Evolutionary conservation across 2,797 vertebrate genomes (phyloP), one percentile per base, ranked within the genome.

Genomic region (Gallinago solitaria): DNA sequence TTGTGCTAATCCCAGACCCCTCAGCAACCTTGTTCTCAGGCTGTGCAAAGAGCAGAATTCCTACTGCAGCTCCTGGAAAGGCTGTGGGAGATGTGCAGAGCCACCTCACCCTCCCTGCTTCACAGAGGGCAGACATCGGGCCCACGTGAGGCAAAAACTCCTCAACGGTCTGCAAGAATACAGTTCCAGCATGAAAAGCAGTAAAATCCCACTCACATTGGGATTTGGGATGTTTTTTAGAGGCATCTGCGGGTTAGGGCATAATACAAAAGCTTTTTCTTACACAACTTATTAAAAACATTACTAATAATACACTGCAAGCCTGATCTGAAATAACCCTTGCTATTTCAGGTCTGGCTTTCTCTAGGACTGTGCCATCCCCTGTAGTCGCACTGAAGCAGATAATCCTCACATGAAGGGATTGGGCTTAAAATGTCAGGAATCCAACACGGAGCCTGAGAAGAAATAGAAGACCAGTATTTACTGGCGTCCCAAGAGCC

Each of bases 221-320:
- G 67, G 80, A 88, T 95, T 77, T 74, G 64, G 53, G 41, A 50
- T 77, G 47, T 77, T 82, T 69, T 73, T 37, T 60, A 84, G 67
- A 93, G n/a, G 24, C 77, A 70, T 79, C 86, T 90, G 48, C 0
- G 0, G 35, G 39, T 63, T 83, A 91, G 33, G 23, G 11, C 39
- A 56, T 83, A 91, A 94, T 75, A 91, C 60, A 92, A 95, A 96
- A 41, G 73, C 71, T 89, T 95, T 75, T 83, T 80, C 95, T 93
- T 86, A 86, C 64, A 87, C 90, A 91, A 93, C 79, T 92, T 92
- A 85, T 63, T 88, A 80, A 91, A 96, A 89, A 63, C 76, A 53
- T 50, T 65, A 32, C 84, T 78, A 94, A 64, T 87, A 95, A 92
- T 81, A 75, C 14, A 45, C 76, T 59, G 59, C 59, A 65, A 88